phyloP scores from a whole-genome alignment of 92 coral and sea anemone genomes.

The Diadumene lineata region DNA sequence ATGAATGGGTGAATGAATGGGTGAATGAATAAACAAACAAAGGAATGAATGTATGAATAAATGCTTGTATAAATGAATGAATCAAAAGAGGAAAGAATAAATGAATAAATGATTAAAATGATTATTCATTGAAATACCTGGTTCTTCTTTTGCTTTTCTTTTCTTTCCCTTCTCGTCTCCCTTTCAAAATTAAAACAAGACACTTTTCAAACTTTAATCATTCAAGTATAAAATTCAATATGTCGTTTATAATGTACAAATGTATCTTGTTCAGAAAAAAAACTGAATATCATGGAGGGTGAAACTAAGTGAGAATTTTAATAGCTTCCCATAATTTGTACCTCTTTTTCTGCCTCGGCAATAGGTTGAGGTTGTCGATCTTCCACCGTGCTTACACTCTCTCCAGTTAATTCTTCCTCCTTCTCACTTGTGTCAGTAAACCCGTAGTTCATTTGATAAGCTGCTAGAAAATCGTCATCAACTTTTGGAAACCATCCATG shows the following conservation, averaged over 20 bases:
- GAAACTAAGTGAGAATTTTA: background rate
- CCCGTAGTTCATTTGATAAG: constrained; percentile 95
- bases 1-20: too few relatives aligned
- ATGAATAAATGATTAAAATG: background rate
- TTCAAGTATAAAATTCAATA: too few relatives aligned
- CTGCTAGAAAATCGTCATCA: constrained; percentile 95
- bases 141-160: constrained; percentile 61
- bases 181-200: constrained; percentile 2
- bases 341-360: constrained; percentile 17
- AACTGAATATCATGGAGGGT: too few relatives aligned
- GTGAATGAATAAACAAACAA: too few relatives aligned
- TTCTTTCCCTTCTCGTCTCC: constrained; percentile 34
- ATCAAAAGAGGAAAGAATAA: background rate
- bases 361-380: constrained; percentile 14
- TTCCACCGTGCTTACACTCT: background rate
- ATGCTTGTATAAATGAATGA: too few relatives aligned
- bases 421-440: constrained; percentile 50
- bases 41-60: too few relatives aligned
- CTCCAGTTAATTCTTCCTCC: constrained; percentile 12
- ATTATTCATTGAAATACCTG: constrained; percentile 11
- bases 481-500: constrained; percentile 98
- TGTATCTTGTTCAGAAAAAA: too few relatives aligned
- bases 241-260: too few relatives aligned
- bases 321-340: background rate
- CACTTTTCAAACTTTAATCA: background rate